Base-by-base conservation (phyloP, 1,140 invertebrate genomes). In the Bombus terrestris region DNA sequence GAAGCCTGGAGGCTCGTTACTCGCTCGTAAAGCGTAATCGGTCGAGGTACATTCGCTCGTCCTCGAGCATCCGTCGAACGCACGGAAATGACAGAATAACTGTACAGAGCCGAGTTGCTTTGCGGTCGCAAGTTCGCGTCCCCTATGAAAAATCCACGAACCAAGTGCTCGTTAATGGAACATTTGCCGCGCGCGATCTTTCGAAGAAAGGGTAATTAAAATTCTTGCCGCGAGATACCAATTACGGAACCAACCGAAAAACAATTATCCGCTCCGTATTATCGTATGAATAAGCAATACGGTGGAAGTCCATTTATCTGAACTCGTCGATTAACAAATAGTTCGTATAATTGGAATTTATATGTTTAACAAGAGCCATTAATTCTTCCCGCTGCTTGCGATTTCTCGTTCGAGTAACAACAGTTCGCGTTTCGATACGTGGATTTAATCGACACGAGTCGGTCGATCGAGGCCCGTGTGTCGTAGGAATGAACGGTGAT, bases 51-150 rank as follows among this genome's bases (percentile, higher is more conserved):
- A 6, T 47, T 47, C 43, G 13, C 47, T 39, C 64, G 80, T 81
- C 53, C 80, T 32, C 69, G n/a, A 62, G n/a, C 68, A 32, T 73
- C 43, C 79, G 41, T 39, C 66, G 57, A 75, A 83, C 69, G 41
- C 35, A 43, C 41, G 57, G 81, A 83, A 81, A 81, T 32, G 79
- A 86, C 59, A 73, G 43, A 68, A 57, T 82, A 86, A 86, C 84
- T 80, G 72, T 86, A 82, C 62, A n/a, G 37, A 22, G n/a, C 13
- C 53, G 72, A 75, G 72, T 75, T 75, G n/a, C 57, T 32, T 32
- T 12, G 41, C 43, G 66, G 43, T 39, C 71, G 47, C 22, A 25
- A 39, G 53, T 22, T 35, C 37, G 68, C 39, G 71, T 37, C 18
- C 4, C 25, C 74, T 6, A 10, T 18, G 32, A 75, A 75, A 82